Evolutionary conservation across 1,140 invertebrate species (phyloP).

Genomic region (Drosophila kepulauana): DNA sequence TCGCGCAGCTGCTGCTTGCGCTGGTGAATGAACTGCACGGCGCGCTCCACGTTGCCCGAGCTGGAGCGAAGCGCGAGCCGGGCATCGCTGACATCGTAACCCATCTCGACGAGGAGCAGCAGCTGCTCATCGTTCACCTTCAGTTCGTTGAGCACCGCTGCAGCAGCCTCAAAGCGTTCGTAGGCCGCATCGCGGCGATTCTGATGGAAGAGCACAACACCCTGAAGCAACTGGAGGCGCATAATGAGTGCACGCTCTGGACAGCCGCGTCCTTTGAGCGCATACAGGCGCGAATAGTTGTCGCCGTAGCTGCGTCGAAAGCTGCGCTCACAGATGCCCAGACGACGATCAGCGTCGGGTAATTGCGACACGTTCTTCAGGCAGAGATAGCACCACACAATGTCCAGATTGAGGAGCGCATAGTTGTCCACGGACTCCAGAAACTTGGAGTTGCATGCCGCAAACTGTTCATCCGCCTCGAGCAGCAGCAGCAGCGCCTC

Average conservation of each 20-base stretch:
- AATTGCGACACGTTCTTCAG: conserved; percentile 89
- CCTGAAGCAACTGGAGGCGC: conserved; percentile 91
- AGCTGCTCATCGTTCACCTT: conserved; percentile 88
- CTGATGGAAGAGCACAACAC: conserved; percentile 91
- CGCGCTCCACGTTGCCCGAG: conserved; percentile 87
- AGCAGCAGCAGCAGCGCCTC: conserved; percentile 90
- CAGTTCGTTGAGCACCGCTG: conserved; percentile 87
- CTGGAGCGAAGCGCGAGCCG: conserved; percentile 88
- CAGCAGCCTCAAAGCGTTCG: conserved; percentile 87
- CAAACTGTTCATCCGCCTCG: conserved; percentile 91
- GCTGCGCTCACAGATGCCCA: conserved; percentile 88
- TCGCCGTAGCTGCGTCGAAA: conserved; percentile 90
- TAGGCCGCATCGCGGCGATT: conserved; percentile 88
- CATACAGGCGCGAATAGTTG: conserved; percentile 89
- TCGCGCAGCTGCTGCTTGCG: conserved; percentile 86
- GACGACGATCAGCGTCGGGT: conserved; percentile 89
- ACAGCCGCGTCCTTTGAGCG: conserved; percentile 88
- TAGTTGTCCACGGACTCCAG: conserved; percentile 92
- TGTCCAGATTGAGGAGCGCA: conserved; percentile 92
- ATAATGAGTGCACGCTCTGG: conserved; percentile 90
- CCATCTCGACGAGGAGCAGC: conserved; percentile 87
- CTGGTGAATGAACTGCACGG: conserved; percentile 88
- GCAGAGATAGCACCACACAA: conserved; percentile 93
- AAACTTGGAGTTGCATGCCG: conserved; percentile 89
- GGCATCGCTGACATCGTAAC: conserved; percentile 88